A percentile compares a stretch with the other conserved stretches of the same genome.
Conservation (phyloP, 2,888 invertebrate species). For the Lissonota sp. region DNA sequence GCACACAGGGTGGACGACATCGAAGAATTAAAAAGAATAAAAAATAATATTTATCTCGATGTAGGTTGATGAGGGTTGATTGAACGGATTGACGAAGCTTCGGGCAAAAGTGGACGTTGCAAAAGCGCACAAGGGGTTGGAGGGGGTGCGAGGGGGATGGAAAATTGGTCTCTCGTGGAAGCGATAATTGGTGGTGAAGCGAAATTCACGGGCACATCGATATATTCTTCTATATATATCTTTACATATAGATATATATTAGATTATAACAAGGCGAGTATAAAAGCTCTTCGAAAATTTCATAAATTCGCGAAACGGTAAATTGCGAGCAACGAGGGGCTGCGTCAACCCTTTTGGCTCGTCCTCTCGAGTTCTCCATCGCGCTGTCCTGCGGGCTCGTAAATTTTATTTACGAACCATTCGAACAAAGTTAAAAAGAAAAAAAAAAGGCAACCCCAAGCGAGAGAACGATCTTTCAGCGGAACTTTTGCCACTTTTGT, state of each 20-base stretch:
- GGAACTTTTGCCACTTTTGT: slow-evolving; percentile 25
- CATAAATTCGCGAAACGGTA: slow-evolving; percentile 14
- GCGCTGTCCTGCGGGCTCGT: slow-evolving; percentile 63
- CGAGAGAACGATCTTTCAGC: slow-evolving; percentile 21
- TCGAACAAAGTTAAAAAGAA: slow-evolving; percentile 74
- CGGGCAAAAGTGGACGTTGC: background rate
- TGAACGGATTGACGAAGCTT: slow-evolving; percentile 36
- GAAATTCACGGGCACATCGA: slow-evolving; percentile 18
- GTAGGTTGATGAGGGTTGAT: slow-evolving; percentile 48
- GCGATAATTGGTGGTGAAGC: slow-evolving; percentile 48
- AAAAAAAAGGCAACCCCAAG: background rate
- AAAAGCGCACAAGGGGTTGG: background rate
- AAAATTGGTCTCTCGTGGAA: slow-evolving; percentile 41
- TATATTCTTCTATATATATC: background rate
- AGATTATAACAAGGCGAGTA: slow-evolving; percentile 11
- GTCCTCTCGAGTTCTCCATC: background rate
- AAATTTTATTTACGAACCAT: slow-evolving; percentile 74
- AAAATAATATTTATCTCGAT: slow-evolving; percentile 41
- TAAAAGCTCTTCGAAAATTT: slow-evolving; percentile 40
- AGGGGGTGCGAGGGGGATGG: background rate
- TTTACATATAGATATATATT: background rate
- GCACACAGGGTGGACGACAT: too few species aligned
- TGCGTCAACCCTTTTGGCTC: slow-evolving; percentile 2
- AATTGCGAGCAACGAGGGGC: background rate
- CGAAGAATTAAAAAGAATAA: too few species aligned